These are phyloP conservation scores for Pedetes capensis DNA, from an alignment of 2,113 vertebrate species.

Conservation along the genomic window DNA sequence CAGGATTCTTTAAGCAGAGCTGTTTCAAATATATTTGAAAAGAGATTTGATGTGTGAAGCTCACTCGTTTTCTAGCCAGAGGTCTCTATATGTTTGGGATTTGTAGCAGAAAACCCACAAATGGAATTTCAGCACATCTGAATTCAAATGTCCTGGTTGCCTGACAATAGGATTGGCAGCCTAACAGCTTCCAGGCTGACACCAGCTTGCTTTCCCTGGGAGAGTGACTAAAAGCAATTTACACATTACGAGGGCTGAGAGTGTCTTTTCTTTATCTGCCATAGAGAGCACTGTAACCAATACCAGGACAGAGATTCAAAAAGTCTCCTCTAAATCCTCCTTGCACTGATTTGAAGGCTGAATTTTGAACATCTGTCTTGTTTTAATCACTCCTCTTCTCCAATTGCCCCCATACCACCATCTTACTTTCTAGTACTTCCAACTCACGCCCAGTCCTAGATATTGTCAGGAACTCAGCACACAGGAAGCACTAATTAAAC, in stretches of 20 bases:
- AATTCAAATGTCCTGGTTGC: conserved; percentile 71
- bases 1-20: conserved; percentile 51
- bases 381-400: not conserved
- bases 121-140: conserved; percentile 72
- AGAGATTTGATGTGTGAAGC: conserved; percentile 52
- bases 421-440: not conserved
- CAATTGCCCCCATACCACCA: not conserved
- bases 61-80: conserved; percentile 38
- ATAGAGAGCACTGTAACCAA: conserved; percentile 36
- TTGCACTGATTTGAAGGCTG: conserved; percentile 3
- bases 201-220: conserved; percentile 61
- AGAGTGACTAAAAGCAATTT: conserved; percentile 78
- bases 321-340: not conserved
- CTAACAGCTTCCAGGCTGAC: conserved; percentile 68
- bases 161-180: conserved; percentile 74
- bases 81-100: conserved; percentile 64
- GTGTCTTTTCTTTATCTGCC: conserved; percentile 73
- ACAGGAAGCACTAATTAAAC: not conserved
- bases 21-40: conserved; percentile 68
- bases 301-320: not conserved
- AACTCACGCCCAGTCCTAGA: not conserved
- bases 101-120: conserved; percentile 69
- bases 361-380: not conserved
- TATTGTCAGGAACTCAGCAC: not conserved
- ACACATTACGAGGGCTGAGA: conserved; percentile 62